phyloP scores from a whole-genome alignment of 1,140 invertebrate genomes.

The Calosoma granatense region DNA sequence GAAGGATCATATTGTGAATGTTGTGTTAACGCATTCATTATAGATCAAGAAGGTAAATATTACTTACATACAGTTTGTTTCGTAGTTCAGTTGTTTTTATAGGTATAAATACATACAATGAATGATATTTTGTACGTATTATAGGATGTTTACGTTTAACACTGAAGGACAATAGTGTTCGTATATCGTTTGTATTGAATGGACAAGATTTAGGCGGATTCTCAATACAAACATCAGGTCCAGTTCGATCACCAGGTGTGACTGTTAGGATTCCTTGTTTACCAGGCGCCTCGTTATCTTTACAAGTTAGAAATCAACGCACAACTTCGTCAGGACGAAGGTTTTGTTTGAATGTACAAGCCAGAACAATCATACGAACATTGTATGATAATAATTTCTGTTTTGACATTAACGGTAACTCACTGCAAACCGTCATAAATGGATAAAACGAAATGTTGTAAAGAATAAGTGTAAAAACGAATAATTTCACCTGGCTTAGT shows the following conservation, averaged over 20 bases:
- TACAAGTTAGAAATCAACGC: background rate
- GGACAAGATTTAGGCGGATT: background rate
- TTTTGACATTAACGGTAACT: background rate
- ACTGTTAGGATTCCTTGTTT: background rate
- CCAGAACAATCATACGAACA: background rate
- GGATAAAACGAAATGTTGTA: too few relatives aligned
- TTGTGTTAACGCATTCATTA: background rate
- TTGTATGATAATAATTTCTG: background rate
- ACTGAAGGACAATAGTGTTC: background rate
- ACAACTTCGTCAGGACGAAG: background rate
- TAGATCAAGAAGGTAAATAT: background rate
- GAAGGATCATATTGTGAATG: background rate
- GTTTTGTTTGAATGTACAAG: background rate
- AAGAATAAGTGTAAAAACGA: too few relatives aligned
- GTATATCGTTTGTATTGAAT: background rate
- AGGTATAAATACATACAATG: background rate
- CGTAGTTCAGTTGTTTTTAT: background rate
- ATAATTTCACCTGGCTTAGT: too few relatives aligned
- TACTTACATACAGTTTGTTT: background rate
- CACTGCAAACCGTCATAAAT: too few relatives aligned
- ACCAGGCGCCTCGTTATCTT: background rate
- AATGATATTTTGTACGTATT: background rate
- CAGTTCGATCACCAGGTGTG: background rate
- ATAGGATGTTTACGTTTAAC: background rate
- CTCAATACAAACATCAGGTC: background rate